Evolutionary conservation across 1,140 invertebrate genomes (phyloP).

Genomic region (Brachionus koreanus): DNA sequence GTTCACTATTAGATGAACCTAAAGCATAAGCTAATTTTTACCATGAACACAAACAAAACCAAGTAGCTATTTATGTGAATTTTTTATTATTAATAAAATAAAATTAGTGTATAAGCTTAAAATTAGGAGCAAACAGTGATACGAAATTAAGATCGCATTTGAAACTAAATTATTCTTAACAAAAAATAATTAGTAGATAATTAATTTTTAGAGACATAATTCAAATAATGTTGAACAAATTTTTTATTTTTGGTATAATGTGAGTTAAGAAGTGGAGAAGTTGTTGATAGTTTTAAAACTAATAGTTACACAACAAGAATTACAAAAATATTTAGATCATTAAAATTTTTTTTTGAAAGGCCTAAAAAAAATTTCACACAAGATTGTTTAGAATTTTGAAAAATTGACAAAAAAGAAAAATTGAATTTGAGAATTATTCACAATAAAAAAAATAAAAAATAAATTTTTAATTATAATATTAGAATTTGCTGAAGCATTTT

Average conservation of each 20-base stretch:
- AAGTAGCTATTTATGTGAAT: slow-evolving; percentile 2
- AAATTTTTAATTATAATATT: background rate
- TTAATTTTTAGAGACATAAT: background rate
- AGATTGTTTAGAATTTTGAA: background rate
- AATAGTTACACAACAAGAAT: background rate
- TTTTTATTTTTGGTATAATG: background rate
- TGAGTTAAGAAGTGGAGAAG: background rate
- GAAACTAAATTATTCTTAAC: background rate
- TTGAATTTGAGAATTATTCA: background rate
- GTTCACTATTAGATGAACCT: slow-evolving; percentile 40
- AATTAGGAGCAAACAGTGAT: background rate
- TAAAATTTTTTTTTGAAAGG: background rate
- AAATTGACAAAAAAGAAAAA: background rate
- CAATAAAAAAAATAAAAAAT: background rate
- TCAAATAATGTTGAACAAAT: background rate
- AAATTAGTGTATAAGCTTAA: background rate
- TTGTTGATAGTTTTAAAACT: background rate
- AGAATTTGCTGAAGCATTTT: slow-evolving; percentile 2
- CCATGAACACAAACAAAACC: slow-evolving; percentile 5
- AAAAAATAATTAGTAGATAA: background rate
- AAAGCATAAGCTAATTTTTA: background rate
- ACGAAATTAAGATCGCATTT: background rate
- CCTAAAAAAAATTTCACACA: background rate
- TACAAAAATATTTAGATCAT: background rate
- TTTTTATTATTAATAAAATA: background rate